Evolutionary conservation across 2,113 vertebrate species (phyloP), one percentile per base, ranked within the genome.

Genomic region (Loxodonta africana): DNA sequence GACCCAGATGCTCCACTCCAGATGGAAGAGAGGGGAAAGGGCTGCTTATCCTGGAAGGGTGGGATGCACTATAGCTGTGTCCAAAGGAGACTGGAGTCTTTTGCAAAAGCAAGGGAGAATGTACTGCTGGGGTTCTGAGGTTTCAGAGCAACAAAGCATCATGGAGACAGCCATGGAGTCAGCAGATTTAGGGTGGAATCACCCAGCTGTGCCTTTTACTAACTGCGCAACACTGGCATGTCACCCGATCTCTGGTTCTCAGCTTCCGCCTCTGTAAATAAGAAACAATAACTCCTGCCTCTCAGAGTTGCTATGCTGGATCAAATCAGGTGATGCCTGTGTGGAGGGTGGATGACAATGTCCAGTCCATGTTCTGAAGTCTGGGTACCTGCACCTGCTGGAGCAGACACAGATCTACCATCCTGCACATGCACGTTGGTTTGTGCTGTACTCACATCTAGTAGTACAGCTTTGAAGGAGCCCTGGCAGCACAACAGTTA

Each of bases 381-480:
- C n/a, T 12, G 48, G n/a, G 48, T 62, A 41, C 1, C 0, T 0
- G 6, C 6, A 1, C 14, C 25, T 6, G 74, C 18, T 25, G 63
- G 76, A n/a, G 30, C 15, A 41, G 53, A 57, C 15, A 83, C 17
- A 26, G 84, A 12, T 23, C 21, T 6, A 15, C 28, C 4, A 6
- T 2, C 0, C 0, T 41, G 44, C 51, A 33, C 0, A 0, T 28
- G 71, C 28, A 71, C 0, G 0, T 0, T 26, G 53, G 14, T 51
- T 6, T 65, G 62, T 21, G 41, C 33, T 12, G 8, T 8, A 4
- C 28, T 37, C 51, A 28, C 26, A 30, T 8, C 46, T 30, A 18
- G 21, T 23, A 23, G 60, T 20, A 23, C 21, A 62, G 53, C 60
- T 23, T 23, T 62, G 60, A 23, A 23, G 18, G 21, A 8, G 37